phyloP scores from a whole-genome alignment of 2,113 vertebrate genomes.

The Todiramphus saurophagus region DNA sequence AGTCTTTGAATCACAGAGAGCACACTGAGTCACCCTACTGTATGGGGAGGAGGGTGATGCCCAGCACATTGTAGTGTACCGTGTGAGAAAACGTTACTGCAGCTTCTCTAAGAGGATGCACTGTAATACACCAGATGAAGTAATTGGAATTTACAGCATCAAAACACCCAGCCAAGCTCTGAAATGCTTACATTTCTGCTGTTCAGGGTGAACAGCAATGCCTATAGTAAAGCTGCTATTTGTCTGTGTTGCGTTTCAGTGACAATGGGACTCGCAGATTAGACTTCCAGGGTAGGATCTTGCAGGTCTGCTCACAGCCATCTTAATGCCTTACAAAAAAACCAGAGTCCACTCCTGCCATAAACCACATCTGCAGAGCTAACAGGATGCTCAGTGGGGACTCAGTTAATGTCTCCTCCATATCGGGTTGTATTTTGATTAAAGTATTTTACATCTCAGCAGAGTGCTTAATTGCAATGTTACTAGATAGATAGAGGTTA shows the following conservation, averaged over 20 bases:
- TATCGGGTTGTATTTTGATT: constrained; percentile 33
- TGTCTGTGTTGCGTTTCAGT: not conserved
- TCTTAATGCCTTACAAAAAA: not conserved
- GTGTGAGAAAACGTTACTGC: not conserved
- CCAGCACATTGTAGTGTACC: rapidly evolving
- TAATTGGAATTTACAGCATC: not conserved
- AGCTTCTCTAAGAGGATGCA: not conserved
- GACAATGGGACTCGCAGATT: not conserved
- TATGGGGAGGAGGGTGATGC: not conserved
- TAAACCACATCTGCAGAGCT: not conserved
- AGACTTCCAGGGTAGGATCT: not conserved
- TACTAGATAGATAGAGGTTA: not conserved
- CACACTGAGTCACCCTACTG: not conserved
- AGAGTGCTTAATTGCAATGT: not conserved
- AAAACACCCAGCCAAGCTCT: not conserved
- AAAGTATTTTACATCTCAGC: constrained; percentile 35
- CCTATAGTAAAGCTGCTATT: not conserved
- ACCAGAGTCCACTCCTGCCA: not conserved
- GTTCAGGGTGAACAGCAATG: not conserved
- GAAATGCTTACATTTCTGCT: not conserved
- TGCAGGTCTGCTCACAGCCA: not conserved
- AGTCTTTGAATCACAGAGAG: not conserved
- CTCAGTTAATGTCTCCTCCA: not conserved
- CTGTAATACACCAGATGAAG: rapidly evolving
- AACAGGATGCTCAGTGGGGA: constrained; percentile 10